These are phyloP conservation scores for Drosophila melanogaster DNA, from an alignment of 1,140 invertebrate species.

Conservation along the genomic window Release_6_plus_ISO1_MT NT_033777.3:8970501-8971000, in stretches of 20 bases:
- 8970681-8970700: constrained; percentile 16
- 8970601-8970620: neutral
- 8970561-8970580: constrained; percentile 45
- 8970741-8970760: constrained; percentile 75
- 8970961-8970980: constrained; percentile 63
- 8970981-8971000: constrained; percentile 59
- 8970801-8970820: constrained; percentile 69
- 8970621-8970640: constrained; percentile 8
- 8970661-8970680: constrained; percentile 29
- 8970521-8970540: neutral
- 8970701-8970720: constrained; percentile 72
- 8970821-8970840: constrained; percentile 34
- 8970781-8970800: constrained; percentile 79
- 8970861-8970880: constrained; percentile 52
- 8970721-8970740: constrained; percentile 80
- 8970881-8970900: constrained; percentile 75
- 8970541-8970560: constrained; percentile 33
- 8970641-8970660: constrained; percentile 12
- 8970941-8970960: constrained; percentile 42
- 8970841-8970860: constrained; percentile 72
- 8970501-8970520: constrained; percentile 1
- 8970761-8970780: constrained; percentile 82
- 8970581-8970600: constrained; percentile 20
- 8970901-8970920: constrained; percentile 80
- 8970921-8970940: constrained; percentile 77